Conservation (phyloP, 2,113 vertebrate genomes). For the Sylvicapra grimmia region DNA sequence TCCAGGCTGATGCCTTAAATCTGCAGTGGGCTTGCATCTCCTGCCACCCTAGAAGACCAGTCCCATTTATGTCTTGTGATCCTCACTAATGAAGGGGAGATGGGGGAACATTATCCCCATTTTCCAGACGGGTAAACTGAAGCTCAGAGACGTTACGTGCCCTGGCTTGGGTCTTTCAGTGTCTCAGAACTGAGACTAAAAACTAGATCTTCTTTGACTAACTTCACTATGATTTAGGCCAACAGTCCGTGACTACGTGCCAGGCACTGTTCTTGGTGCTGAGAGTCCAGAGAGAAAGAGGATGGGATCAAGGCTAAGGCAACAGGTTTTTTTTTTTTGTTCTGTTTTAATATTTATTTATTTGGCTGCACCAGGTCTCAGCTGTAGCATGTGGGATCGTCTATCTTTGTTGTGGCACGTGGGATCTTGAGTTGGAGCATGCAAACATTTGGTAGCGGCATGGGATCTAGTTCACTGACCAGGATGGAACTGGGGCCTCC, state of each 20-base stretch:
- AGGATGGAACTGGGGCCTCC: background rate
- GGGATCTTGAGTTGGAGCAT: background rate
- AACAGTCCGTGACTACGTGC: background rate
- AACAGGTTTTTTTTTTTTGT: background rate
- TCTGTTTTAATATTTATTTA: background rate
- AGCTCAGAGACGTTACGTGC: background rate
- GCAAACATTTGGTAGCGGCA: background rate
- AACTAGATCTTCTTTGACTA: background rate
- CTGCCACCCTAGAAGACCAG: background rate
- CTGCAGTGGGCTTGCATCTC: background rate
- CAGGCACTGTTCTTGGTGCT: background rate
- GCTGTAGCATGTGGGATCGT: background rate
- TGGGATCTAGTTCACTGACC: background rate
- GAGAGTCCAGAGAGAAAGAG: background rate
- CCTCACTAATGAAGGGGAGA: background rate
- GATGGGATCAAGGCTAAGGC: background rate
- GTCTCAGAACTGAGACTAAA: background rate
- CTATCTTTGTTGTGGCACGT: background rate
- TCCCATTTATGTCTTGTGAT: background rate
- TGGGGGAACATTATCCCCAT: background rate
- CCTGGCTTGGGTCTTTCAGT: background rate
- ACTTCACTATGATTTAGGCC: background rate
- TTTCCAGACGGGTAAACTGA: background rate
- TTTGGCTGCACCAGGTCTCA: background rate
- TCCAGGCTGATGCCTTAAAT: background rate